Conservation (phyloP, 2,888 invertebrate species). For the Listrodromus nycthemerus region DNA sequence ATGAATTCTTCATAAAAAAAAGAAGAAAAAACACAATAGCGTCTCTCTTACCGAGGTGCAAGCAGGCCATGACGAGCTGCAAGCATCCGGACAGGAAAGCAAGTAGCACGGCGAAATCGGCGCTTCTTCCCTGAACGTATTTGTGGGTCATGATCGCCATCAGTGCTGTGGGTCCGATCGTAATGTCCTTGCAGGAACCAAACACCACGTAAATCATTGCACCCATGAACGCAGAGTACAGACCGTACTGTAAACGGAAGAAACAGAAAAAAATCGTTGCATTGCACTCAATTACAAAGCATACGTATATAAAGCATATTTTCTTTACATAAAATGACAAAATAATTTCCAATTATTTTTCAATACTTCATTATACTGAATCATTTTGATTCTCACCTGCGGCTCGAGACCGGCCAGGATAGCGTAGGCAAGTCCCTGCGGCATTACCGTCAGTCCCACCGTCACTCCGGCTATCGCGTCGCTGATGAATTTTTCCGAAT, state of each 20-base stretch:
- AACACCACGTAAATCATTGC: conserved; percentile 96
- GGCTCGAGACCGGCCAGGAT: conserved; percentile 94
- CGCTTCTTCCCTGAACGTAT: conserved; percentile 89
- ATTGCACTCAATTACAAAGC: neutral
- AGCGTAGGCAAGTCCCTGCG: conserved; percentile 96
- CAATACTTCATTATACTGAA: conserved; percentile 22
- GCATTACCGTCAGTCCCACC: conserved; percentile 96
- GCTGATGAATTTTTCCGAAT: conserved; percentile 90
- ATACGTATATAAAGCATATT: neutral
- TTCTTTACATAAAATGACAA: too few species aligned
- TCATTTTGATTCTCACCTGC: conserved; percentile 86
- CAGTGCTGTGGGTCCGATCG: conserved; percentile 96
- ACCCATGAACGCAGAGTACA: conserved; percentile 97
- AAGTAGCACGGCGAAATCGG: conserved; percentile 92
- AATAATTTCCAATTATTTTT: too few species aligned
- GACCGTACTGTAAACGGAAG: conserved; percentile 90
- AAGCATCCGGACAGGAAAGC: conserved; percentile 94
- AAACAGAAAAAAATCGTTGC: conserved; percentile 22
- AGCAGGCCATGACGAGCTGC: conserved; percentile 92
- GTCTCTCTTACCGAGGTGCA: conserved; percentile 89
- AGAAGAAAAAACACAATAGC: neutral
- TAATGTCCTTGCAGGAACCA: conserved; percentile 95
- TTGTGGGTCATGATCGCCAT: conserved; percentile 96
- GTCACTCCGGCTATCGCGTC: conserved; percentile 97
- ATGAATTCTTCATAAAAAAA: neutral